Conservation (phyloP, 2,888 invertebrate species). For the Phyllotreta cruciferae region DNA sequence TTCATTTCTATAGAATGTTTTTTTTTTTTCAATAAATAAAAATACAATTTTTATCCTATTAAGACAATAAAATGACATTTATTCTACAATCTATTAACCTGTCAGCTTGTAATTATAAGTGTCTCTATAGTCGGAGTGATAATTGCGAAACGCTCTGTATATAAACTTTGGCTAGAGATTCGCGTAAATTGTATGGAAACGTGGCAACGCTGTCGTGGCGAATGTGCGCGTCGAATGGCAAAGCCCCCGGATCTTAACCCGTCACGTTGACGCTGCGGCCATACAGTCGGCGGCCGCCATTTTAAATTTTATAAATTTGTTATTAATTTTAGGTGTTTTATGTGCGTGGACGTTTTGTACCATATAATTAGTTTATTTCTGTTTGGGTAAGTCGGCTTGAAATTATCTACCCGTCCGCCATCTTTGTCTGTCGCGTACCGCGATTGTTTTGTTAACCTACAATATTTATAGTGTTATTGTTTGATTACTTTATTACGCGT, state of each 20-base stretch:
- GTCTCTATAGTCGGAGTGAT: too few relatives aligned
- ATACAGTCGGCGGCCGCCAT: conserved; percentile 55
- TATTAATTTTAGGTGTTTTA: conserved; percentile 50
- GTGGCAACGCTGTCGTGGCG: conserved; percentile 23
- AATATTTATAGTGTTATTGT: conserved; percentile 11
- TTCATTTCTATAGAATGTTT: too few relatives aligned
- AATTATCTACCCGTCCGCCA: conserved; percentile 4
- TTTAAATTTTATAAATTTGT: conserved; percentile 55
- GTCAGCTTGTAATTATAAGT: too few relatives aligned
- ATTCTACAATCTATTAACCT: too few relatives aligned
- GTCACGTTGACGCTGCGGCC: conserved; percentile 64
- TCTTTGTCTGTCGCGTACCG: background rate
- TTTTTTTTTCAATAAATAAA: too few relatives aligned
- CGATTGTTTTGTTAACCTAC: conserved; percentile 33
- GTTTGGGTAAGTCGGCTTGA: conserved; percentile 35
- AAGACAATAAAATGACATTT: too few relatives aligned
- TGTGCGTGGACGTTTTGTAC: conserved; percentile 45
- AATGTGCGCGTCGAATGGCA: conserved; percentile 77
- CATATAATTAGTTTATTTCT: conserved; percentile 39
- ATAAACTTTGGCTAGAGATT: background rate
- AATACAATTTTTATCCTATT: too few relatives aligned
- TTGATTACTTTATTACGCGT: too few relatives aligned
- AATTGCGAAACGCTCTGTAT: too few relatives aligned
- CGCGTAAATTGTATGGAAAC: conserved; percentile 22
- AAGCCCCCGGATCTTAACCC: conserved; percentile 66